These are phyloP conservation scores for Clarias macrocephalus DNA, from an alignment of 2,113 vertebrate species.

Conservation along the genomic window DNA sequence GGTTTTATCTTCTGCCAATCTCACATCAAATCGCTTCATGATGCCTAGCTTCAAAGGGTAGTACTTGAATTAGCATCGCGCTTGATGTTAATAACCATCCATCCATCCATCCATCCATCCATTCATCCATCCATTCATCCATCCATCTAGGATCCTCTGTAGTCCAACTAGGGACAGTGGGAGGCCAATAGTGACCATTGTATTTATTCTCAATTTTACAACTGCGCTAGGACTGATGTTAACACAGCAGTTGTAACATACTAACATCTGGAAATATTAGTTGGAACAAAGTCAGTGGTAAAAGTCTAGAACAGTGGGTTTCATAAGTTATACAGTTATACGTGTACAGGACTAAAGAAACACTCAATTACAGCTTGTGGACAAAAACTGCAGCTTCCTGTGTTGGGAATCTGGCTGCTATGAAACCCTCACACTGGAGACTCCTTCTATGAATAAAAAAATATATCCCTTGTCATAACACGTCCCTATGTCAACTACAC, in stretches of 20 bases:
- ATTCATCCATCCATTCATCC: too few relatives aligned
- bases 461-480: neutral
- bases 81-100: neutral
- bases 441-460: neutral
- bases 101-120: too few relatives aligned
- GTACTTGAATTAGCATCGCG: conserved; percentile 49
- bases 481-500: neutral
- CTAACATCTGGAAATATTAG: conserved; percentile 5
- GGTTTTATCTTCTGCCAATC: conserved; percentile 69
- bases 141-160: too few relatives aligned
- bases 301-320: neutral
- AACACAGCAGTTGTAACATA: neutral
- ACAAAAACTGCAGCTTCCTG: neutral
- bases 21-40: conserved; percentile 69
- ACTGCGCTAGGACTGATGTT: too few relatives aligned
- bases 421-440: neutral
- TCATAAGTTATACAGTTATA: neutral
- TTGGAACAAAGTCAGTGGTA: neutral
- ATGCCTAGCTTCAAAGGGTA: conserved; percentile 63
- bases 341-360: neutral
- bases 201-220: too few relatives aligned
- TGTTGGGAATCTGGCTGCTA: neutral
- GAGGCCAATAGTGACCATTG: too few relatives aligned
- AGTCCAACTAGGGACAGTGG: too few relatives aligned
- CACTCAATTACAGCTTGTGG: neutral